Evolutionary conservation across 2,888 invertebrate genomes (phyloP).

Genomic region (Rhamnusium bicolor): DNA sequence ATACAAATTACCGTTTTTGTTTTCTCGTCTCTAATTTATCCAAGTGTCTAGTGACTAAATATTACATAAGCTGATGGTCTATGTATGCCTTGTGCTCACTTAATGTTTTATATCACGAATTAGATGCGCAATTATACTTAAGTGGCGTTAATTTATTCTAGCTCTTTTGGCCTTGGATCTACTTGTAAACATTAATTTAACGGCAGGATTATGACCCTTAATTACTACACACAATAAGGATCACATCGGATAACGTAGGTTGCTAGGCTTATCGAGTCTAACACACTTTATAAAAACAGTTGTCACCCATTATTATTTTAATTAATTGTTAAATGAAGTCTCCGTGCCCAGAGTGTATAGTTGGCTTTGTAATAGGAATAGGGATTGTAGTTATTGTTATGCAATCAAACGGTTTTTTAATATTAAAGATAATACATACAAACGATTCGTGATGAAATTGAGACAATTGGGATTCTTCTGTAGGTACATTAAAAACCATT

Average conservation of each 20-base stretch:
- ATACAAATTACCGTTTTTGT: neutral
- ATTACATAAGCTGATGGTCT: neutral
- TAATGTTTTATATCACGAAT: constrained; percentile 15
- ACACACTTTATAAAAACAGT: constrained; percentile 27
- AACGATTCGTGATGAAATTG: too few species aligned
- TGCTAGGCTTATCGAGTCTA: constrained; percentile 8
- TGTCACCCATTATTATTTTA: constrained; percentile 19
- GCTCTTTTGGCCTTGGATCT: constrained; percentile 19
- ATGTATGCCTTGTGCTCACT: neutral
- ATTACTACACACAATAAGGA: neutral
- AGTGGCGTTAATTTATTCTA: constrained; percentile 30
- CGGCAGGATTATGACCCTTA: constrained; percentile 3
- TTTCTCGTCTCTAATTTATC: neutral
- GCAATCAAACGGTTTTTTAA: too few species aligned
- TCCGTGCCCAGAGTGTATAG: neutral
- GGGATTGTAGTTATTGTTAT: neutral
- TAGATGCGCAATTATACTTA: constrained; percentile 28
- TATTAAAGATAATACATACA: too few species aligned
- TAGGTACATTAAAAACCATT: too few species aligned
- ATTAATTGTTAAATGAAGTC: constrained; percentile 9
- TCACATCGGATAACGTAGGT: neutral
- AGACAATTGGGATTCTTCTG: too few species aligned
- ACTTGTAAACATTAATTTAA: constrained; percentile 19
- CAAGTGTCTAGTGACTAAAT: neutral
- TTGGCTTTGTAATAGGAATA: too few species aligned